A percentile compares a stretch with the other conserved stretches of the same genome.
Evolutionary conservation across 2,113 vertebrate species (phyloP).

Genomic region (Semicossyphus pulcher): DNA sequence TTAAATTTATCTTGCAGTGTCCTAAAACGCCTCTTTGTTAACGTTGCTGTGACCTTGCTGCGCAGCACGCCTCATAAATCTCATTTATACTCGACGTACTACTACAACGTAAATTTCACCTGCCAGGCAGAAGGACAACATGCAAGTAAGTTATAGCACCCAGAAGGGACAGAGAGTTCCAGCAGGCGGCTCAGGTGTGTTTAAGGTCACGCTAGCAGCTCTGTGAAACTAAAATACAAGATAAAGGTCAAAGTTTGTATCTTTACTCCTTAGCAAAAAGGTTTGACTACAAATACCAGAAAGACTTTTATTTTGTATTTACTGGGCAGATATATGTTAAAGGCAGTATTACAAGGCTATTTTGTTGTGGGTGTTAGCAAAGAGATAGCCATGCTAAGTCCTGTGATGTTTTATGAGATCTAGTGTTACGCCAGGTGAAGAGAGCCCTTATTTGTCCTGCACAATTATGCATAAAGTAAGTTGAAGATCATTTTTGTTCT

Average conservation of each 20-base stretch:
- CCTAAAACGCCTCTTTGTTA: conserved; percentile 25
- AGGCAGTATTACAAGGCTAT: too few relatives aligned
- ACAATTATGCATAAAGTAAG: not conserved
- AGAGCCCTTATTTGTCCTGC: not conserved
- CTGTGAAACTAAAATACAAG: not conserved
- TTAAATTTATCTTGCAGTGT: conserved; percentile 14
- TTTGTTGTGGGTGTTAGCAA: not conserved
- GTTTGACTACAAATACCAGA: not conserved
- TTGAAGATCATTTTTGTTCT: too few relatives aligned
- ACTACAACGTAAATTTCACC: not conserved
- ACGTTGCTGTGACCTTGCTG: not conserved
- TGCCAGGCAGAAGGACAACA: not conserved
- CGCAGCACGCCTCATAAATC: not conserved
- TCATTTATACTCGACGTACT: not conserved
- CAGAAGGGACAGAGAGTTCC: not conserved
- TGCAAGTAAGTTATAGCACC: not conserved
- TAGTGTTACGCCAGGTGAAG: not conserved
- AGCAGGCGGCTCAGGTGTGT: not conserved
- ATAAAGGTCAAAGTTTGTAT: not conserved
- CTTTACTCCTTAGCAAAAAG: not conserved
- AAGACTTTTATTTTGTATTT: too few relatives aligned
- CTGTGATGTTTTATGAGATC: not conserved
- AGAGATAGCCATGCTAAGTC: not conserved
- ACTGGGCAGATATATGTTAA: too few relatives aligned
- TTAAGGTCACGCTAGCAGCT: not conserved